Conservation (phyloP, 2,888 invertebrate genomes). For the Troilus luridus region DNA sequence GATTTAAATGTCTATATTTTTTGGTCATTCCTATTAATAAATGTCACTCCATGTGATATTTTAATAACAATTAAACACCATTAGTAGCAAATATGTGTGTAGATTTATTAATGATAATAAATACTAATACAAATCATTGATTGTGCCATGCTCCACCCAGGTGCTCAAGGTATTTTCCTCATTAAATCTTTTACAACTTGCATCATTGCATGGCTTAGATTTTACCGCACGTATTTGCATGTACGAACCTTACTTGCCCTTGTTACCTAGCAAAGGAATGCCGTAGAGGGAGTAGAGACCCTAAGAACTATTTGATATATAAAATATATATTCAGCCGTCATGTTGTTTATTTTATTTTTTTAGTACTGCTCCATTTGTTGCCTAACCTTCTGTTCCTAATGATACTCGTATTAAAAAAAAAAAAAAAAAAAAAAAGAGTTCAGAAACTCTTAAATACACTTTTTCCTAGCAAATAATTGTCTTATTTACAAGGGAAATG, state of each 20-base stretch:
- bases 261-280: background rate
- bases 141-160: conserved; percentile 73
- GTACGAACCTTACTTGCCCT: background rate
- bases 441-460: background rate
- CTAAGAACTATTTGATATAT: background rate
- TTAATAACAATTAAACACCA: background rate
- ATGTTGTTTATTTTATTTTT: background rate
- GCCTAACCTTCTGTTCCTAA: background rate
- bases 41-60: background rate
- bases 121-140: conserved; percentile 60
- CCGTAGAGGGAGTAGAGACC: background rate
- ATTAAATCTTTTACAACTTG: conserved; percentile 62
- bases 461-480: background rate
- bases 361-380: background rate
- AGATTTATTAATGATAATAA: conserved; percentile 40
- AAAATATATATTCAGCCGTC: background rate
- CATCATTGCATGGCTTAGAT: conserved; percentile 49
- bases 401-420: no score
- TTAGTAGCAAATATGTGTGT: conserved; percentile 44
- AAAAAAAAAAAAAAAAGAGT: background rate
- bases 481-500: background rate
- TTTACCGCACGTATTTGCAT: background rate
- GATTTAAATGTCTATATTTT: background rate
- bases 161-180: conserved; percentile 73
- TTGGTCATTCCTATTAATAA: background rate